These are phyloP conservation scores for Cheilosia scutellata DNA, from an alignment of 2,888 invertebrate species.

Conservation along the genomic window DNA sequence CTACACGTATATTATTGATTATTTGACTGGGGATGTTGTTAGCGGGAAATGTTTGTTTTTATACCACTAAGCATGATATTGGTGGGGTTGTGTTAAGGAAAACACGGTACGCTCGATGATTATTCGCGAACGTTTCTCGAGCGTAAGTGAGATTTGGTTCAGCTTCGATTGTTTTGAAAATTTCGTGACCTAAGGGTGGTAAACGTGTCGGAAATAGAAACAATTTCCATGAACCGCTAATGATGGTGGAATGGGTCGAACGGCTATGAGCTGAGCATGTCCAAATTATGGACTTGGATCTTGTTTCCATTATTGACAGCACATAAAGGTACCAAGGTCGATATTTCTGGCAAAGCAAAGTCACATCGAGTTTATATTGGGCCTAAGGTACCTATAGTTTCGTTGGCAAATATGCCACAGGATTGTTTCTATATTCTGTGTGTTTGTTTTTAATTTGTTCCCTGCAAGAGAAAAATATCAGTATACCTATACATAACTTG, in stretches of 20 bases:
- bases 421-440: no score
- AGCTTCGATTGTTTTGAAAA: neutral
- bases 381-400: neutral
- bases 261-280: no score
- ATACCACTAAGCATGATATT: slow-evolving; percentile 26
- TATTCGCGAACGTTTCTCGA: neutral
- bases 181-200: neutral
- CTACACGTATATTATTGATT: slow-evolving; percentile 23
- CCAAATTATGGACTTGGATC: no score
- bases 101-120: neutral
- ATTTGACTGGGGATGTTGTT: slow-evolving; percentile 33
- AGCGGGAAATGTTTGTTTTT: slow-evolving; percentile 52
- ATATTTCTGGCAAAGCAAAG: no score
- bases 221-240: neutral
- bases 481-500: no score
- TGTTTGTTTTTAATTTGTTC: no score
- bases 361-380: no score
- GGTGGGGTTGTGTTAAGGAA: slow-evolving; percentile 33
- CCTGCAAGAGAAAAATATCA: no score
- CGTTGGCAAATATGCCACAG: no score
- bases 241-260: neutral
- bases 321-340: no score
- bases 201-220: neutral
- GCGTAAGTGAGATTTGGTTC: neutral
- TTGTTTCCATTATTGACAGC: no score